Percentiles rank a stretch among this genome's conserved stretches.
Evolutionary conservation across 2,797 vertebrate species (phyloP).

Genomic region (Coranthus polyacanthus): DNA sequence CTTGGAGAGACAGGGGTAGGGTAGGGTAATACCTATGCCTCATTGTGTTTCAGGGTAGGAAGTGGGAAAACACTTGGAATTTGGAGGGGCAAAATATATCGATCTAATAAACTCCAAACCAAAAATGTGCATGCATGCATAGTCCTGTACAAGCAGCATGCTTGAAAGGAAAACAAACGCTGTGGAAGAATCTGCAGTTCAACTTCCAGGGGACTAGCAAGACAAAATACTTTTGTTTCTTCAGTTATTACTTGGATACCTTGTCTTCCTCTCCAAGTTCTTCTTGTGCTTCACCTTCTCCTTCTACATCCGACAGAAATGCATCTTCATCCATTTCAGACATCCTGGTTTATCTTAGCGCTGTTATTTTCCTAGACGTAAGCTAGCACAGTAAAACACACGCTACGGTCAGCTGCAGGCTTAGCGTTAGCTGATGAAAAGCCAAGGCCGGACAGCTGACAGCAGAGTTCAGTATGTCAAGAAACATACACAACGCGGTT

Average conservation of each 20-base stretch:
- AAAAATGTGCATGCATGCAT: neutral
- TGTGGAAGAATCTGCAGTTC: too few relatives aligned
- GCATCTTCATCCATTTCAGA: slow-evolving; percentile 65
- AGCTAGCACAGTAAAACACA: neutral
- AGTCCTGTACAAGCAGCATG: too few relatives aligned
- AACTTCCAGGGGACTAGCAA: neutral
- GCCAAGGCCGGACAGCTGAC: too few relatives aligned
- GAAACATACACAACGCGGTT: too few relatives aligned
- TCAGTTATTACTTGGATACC: slow-evolving; percentile 26
- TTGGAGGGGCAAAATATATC: too few relatives aligned
- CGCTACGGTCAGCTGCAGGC: neutral
- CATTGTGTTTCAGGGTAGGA: neutral
- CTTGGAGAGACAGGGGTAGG: neutral
- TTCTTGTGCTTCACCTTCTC: slow-evolving; percentile 46
- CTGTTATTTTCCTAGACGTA: neutral
- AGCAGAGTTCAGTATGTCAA: too few relatives aligned
- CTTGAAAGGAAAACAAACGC: too few relatives aligned
- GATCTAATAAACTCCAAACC: too few relatives aligned
- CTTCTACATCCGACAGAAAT: slow-evolving; percentile 49
- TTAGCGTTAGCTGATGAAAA: neutral
- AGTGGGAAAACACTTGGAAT: neutral
- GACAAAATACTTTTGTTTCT: too few relatives aligned
- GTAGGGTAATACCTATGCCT: neutral
- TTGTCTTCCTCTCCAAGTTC: slow-evolving; percentile 19
- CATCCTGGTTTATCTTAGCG: slow-evolving; percentile 1